Evolutionary conservation across 2,113 vertebrate species (phyloP), one percentile per base, ranked within the genome.

Genomic region (Rana temporaria): DNA sequence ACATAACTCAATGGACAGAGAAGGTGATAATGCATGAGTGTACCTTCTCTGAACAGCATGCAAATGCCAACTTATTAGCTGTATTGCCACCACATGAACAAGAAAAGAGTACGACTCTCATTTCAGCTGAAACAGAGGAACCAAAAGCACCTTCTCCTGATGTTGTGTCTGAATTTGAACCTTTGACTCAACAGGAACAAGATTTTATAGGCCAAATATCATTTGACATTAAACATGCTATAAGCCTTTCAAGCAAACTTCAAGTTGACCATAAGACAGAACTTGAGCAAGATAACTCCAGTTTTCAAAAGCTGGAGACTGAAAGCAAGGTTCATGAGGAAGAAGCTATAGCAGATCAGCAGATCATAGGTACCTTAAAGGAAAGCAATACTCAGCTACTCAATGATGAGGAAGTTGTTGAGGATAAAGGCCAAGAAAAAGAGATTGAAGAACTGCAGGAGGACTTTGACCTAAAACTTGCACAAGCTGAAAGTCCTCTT

Each of bases 21-120:
- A 63, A 63, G 24, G 60, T 24, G 12, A 63, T 11, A 30, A 30
- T 2, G 26, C 26, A 30, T 2, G 26, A 30, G 26, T 30, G 26
- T 3, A 30, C 26, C 26, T 30, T 30, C 1, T 30, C 26, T 30
- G 26, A 30, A 52, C 7, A 24, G 1, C 57, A 19, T 14, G 32
- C 22, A 57, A 55, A 73, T 19, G 16, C 24, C 7, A 6, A 53
- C 26, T 12, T 19, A 53, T 4, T 38, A 20, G 3, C 12, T 12
- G 18, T 60, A 17, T 17, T 20, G 26, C 38, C 64, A 64, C 19
- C 24, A 30, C 18, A 42, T 0, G 71, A 78, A 63, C 79, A 87
- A 0, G 86, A 84, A 38, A 0, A 0, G 7, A 8, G 9, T 4
- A 24, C 48, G 59, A 20, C 0, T 0, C 70, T 20, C 64, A 17